Base-by-base conservation (phyloP, 2,797 vertebrate genomes). In the Miichthys miiuy region DNA sequence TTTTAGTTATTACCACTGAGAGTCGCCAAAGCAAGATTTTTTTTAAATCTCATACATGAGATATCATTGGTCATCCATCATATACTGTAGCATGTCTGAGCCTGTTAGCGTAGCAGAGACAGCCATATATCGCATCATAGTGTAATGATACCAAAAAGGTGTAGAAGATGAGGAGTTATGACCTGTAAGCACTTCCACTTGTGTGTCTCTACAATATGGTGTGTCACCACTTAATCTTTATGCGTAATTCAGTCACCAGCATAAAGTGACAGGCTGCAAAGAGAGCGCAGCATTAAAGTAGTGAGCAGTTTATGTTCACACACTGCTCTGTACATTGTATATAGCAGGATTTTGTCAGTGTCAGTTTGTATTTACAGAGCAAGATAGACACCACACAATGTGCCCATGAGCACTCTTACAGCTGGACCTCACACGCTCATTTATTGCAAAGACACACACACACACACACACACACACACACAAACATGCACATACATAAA, bases 351-450 rank as follows among this genome's bases (percentile, higher is more conserved):
- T 3, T 65, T 6, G 46, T 52, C 25, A 60, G 20, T 64, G 70
- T 79, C 65, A 23, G 46, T 64, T 76, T 75, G 41, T 47, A 70
- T 68, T 73, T 30, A 68, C 60, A 52, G 27, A 77, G 76, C 41
- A 42, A 58, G 55, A 27, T 12, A 60, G 56, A 70, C 1, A 1
- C 48, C 60, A 69, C 60, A 69, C 64, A 47, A 6, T 41, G 50
- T 72, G 46, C 14, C 48, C 6, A 0, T 20, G 14, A 47, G 64
- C 41, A 17, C 44, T 68, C 20, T 54, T 62, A 27, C 82, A 87
- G 75, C 79, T 83, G 87, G 87, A 90, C 87, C 87, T 81, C 88
- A 90, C 85, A 84, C 77, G 74, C 44, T 72, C 64, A 75, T 87
- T 81, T 85, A 85, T 55, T 34, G 68, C 63, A 64, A 41, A 68